Percentiles rank a stretch among this genome's conserved stretches.
Conservation (phyloP, 2,888 invertebrate genomes). For the Trachelus iudaicus region DNA sequence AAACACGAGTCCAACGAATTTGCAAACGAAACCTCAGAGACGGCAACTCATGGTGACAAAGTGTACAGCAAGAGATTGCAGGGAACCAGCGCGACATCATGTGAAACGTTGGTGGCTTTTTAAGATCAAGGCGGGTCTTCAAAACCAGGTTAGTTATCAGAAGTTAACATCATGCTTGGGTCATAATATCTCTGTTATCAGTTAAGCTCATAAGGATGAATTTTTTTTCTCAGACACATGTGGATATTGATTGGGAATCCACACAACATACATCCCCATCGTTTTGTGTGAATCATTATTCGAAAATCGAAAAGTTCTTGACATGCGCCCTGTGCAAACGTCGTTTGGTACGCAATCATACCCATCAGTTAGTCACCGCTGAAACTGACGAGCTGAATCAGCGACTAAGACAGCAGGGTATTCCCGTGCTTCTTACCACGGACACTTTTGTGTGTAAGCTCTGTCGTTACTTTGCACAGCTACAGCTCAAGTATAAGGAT, state of each 20-base stretch:
- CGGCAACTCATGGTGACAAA: conserved; percentile 57
- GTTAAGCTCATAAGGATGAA: background rate
- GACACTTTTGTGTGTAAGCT: conserved; percentile 84
- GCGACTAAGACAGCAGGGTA: conserved; percentile 70
- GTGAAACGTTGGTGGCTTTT: conserved; percentile 64
- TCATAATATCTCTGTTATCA: background rate
- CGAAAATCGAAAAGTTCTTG: conserved; percentile 77
- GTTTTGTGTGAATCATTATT: conserved; percentile 74
- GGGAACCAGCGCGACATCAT: conserved; percentile 60
- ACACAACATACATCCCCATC: conserved; percentile 60
- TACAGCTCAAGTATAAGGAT: conserved; percentile 73
- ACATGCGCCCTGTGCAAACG: conserved; percentile 83
- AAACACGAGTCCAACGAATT: conserved; percentile 59
- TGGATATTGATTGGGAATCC: conserved; percentile 65
- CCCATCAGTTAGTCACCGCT: conserved; percentile 75
- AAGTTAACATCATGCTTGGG: background rate
- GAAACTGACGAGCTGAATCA: conserved; percentile 69
- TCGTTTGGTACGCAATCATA: conserved; percentile 79
- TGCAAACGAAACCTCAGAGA: conserved; percentile 58
- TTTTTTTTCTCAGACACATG: conserved; percentile 41
- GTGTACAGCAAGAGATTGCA: conserved; percentile 60
- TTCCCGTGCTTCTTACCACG: conserved; percentile 76
- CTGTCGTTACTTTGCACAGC: conserved; percentile 81
- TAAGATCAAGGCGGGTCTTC: conserved; percentile 58
- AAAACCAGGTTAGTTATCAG: conserved; percentile 48